Evolutionary conservation across 2,797 vertebrate species (phyloP).

Genomic region (Sebastes umbrosus): DNA sequence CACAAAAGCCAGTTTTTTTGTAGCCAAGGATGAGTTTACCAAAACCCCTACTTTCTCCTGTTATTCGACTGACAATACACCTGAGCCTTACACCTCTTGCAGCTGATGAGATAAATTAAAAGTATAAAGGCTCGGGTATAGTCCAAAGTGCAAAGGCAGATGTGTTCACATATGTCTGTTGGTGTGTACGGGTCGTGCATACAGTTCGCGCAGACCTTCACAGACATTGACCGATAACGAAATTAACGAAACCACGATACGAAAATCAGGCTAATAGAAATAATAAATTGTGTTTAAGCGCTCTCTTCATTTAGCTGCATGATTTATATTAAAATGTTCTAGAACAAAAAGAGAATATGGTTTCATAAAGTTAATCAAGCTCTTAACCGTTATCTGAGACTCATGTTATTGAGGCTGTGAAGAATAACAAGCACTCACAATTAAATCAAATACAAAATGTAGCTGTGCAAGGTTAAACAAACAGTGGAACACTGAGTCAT

Average conservation of each 20-base stretch:
- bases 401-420: not conserved
- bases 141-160: no score
- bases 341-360: not conserved
- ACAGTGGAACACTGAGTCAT: not conserved
- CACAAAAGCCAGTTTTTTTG: no score
- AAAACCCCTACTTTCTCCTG: accelerated
- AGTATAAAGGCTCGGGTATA: not conserved
- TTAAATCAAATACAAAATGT: not conserved
- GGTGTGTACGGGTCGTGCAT: no score
- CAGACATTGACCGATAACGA: no score
- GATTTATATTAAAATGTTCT: not conserved
- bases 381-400: not conserved
- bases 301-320: not conserved
- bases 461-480: not conserved
- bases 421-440: not conserved
- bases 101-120: not conserved
- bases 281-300: not conserved
- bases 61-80: no score
- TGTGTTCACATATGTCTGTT: no score
- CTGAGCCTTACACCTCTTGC: not conserved
- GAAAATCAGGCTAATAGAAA: not conserved
- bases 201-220: no score
- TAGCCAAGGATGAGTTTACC: no score
- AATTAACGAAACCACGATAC: no score
- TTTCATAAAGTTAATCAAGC: not conserved